Evolutionary conservation across 2,888 invertebrate genomes (phyloP).

Genomic region (Ashinkailepas kermadecensis): DNA sequence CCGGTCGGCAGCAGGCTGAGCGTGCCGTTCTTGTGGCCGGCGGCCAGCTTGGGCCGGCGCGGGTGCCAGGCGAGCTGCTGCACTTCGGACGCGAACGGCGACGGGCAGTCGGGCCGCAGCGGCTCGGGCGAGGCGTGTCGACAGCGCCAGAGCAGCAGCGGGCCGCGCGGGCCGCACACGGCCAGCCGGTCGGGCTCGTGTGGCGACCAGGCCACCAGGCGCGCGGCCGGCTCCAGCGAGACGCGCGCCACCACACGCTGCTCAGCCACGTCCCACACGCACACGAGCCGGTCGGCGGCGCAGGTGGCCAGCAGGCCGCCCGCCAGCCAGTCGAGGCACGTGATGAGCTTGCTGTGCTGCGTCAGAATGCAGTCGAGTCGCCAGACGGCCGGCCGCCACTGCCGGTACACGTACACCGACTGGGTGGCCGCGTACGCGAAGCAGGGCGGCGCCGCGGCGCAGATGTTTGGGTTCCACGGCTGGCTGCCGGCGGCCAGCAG

Average conservation of each 20-base stretch:
- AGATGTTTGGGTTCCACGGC: constrained; percentile 44
- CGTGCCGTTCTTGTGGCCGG: constrained; percentile 43
- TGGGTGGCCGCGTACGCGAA: constrained; percentile 46
- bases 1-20: constrained; percentile 38
- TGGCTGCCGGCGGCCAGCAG: constrained; percentile 45
- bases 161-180: not conserved
- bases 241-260: constrained; percentile 39
- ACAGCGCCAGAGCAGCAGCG: not conserved
- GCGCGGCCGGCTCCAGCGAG: constrained; percentile 37
- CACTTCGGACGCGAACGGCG: not conserved
- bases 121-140: not conserved
- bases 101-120: not conserved
- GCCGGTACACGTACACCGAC: constrained; percentile 46
- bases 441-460: constrained; percentile 40
- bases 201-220: constrained; percentile 41
- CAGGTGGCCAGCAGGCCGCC: constrained; percentile 41
- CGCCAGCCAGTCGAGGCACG: constrained; percentile 43
- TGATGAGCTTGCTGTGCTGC: constrained; percentile 44
- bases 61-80: constrained; percentile 1
- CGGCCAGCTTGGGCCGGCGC: constrained; percentile 14
- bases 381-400: constrained; percentile 36
- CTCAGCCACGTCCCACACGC: constrained; percentile 42
- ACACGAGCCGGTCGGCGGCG: constrained; percentile 40
- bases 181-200: constrained; percentile 13
- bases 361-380: constrained; percentile 43